Percentiles rank a stretch among this genome's conserved stretches.
phyloP scores from a whole-genome alignment of 2,113 vertebrate genomes.

The Scolopax mira region DNA sequence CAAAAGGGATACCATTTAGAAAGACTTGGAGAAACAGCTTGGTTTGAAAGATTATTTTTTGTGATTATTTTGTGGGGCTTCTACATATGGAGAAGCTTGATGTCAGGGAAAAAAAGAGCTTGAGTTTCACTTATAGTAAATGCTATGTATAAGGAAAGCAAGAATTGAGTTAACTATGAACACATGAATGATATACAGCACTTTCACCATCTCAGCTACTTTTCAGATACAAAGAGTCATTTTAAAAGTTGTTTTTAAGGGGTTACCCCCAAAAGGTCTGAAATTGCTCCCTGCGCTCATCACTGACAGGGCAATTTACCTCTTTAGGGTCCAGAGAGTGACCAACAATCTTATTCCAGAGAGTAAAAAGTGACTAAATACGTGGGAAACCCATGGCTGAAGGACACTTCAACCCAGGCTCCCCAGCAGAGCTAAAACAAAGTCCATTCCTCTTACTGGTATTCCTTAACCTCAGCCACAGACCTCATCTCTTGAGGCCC shows the following conservation, averaged over 20 bases:
- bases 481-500: neutral
- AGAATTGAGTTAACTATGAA: neutral
- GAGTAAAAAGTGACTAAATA: neutral
- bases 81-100: neutral
- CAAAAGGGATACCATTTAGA: neutral
- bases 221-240: neutral
- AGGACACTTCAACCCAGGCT: neutral
- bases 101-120: neutral
- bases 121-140: neutral
- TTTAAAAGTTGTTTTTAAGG: neutral
- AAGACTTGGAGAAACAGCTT: neutral
- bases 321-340: neutral
- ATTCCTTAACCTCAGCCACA: neutral
- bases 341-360: neutral
- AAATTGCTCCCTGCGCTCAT: neutral
- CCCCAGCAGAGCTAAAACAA: neutral
- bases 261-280: neutral
- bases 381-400: fast-evolving
- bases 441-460: neutral
- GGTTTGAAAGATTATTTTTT: neutral
- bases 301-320: fast-evolving
- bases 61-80: neutral
- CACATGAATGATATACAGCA: neutral
- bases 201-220: neutral
- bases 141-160: neutral